phyloP scores from a whole-genome alignment of 2,113 vertebrate genomes.

The Nettapus auritus region DNA sequence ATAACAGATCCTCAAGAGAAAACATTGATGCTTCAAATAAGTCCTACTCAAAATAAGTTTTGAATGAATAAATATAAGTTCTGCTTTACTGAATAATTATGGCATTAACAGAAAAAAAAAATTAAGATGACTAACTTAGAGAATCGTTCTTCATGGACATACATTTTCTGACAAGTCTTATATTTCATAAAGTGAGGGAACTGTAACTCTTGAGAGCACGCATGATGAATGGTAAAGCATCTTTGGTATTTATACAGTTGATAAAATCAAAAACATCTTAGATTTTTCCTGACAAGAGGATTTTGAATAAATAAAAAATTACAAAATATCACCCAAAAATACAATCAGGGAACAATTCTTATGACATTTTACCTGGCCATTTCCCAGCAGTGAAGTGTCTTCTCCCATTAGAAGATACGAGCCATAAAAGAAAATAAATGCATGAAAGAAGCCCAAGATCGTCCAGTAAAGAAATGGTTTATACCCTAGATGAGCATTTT shows the following conservation, averaged over 20 bases:
- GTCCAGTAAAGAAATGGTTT: slow-evolving; percentile 98
- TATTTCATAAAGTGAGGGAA: background rate
- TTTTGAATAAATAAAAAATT: background rate
- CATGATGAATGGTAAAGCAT: background rate
- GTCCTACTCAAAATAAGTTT: background rate
- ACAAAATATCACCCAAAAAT: background rate
- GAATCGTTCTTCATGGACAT: background rate
- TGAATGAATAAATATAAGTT: background rate
- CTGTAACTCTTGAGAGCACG: background rate
- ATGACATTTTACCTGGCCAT: slow-evolving; percentile 89
- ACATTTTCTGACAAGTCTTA: background rate
- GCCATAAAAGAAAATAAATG: slow-evolving; percentile 97
- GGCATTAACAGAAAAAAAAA: background rate
- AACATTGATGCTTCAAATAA: background rate
- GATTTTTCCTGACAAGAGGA: background rate
- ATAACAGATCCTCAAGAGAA: background rate
- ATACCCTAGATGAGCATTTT: slow-evolving; percentile 91
- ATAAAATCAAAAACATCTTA: background rate
- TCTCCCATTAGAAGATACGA: slow-evolving; percentile 94
- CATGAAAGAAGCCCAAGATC: slow-evolving; percentile 92
- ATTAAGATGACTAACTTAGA: background rate
- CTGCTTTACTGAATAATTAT: background rate
- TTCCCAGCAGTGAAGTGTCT: slow-evolving; percentile 92
- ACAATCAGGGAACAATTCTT: background rate
- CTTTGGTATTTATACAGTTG: background rate